Conservation (phyloP, 2,113 vertebrate genomes). For the Cyanoramphus novaezelandiae region DNA sequence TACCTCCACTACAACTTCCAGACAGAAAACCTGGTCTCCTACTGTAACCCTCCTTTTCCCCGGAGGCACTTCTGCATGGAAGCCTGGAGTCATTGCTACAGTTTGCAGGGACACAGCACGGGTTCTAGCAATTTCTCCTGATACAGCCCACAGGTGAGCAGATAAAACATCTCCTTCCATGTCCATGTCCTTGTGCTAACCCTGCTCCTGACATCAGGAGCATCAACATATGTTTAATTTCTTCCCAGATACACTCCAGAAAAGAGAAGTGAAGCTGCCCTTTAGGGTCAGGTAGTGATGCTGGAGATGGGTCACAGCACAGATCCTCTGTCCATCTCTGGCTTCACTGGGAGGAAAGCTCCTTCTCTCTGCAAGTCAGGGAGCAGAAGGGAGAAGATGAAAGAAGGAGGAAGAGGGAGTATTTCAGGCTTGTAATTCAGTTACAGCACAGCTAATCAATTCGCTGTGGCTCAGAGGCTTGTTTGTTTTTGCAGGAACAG, state of each 20-base stretch:
- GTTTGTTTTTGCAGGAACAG: conserved; percentile 35
- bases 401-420: conserved; percentile 12
- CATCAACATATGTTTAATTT: not conserved
- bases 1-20: not conserved
- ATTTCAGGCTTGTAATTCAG: conserved; percentile 65
- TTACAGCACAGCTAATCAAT: conserved; percentile 39
- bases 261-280: not conserved
- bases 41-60: not conserved
- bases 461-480: not conserved
- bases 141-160: not conserved
- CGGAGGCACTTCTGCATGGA: not conserved
- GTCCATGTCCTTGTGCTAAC: not conserved
- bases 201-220: not conserved
- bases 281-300: not conserved
- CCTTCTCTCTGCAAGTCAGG: not conserved
- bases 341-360: not conserved
- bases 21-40: not conserved
- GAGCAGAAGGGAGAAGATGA: conserved; percentile 33
- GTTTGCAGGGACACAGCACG: not conserved
- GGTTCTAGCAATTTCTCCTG: not conserved
- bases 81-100: not conserved
- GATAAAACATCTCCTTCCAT: not conserved
- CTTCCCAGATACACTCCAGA: not conserved
- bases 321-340: not conserved
- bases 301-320: not conserved